A percentile compares a stretch with the other conserved stretches of the same genome.
These are phyloP conservation scores for Automeris io DNA, from an alignment of 2,888 invertebrate genomes.

Conservation along the genomic window DNA sequence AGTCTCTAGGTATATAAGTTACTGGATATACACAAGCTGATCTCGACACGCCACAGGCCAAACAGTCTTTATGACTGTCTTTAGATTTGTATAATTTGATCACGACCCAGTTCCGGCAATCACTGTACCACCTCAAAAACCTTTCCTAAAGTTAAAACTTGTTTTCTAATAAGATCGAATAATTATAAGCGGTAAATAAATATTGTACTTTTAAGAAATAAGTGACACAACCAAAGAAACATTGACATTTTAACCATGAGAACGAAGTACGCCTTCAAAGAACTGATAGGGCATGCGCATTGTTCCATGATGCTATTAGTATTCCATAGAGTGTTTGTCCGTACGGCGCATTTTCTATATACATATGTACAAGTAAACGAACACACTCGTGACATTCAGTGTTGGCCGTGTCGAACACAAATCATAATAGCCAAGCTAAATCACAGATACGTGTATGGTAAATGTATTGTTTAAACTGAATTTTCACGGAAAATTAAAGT, in stretches of 20 bases:
- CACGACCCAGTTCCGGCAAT: too few species aligned
- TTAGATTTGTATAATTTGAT: too few species aligned
- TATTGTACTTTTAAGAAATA: not conserved
- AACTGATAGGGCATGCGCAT: conserved; percentile 51
- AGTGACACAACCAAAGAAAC: conserved; percentile 2
- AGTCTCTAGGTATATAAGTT: too few species aligned
- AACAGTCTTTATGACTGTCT: too few species aligned
- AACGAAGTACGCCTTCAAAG: conserved; percentile 28
- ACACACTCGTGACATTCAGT: conserved; percentile 51
- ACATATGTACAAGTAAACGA: conserved; percentile 17
- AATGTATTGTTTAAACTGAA: conserved; percentile 1
- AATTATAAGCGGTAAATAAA: too few species aligned
- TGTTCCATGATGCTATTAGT: conserved; percentile 42
- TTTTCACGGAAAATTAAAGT: not conserved
- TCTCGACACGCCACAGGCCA: too few species aligned
- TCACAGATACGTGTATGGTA: not conserved
- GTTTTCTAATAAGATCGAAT: too few species aligned
- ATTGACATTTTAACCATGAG: conserved; percentile 15
- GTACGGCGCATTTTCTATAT: conserved; percentile 23
- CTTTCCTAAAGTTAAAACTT: too few species aligned
- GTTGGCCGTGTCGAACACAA: conserved; percentile 62
- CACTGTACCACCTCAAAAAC: too few species aligned
- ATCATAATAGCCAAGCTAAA: conserved; percentile 29
- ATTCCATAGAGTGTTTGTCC: conserved; percentile 34
- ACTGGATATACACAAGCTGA: too few species aligned